Conservation (phyloP, 2,797 vertebrate species). For the Xyrichtys novacula region DNA sequence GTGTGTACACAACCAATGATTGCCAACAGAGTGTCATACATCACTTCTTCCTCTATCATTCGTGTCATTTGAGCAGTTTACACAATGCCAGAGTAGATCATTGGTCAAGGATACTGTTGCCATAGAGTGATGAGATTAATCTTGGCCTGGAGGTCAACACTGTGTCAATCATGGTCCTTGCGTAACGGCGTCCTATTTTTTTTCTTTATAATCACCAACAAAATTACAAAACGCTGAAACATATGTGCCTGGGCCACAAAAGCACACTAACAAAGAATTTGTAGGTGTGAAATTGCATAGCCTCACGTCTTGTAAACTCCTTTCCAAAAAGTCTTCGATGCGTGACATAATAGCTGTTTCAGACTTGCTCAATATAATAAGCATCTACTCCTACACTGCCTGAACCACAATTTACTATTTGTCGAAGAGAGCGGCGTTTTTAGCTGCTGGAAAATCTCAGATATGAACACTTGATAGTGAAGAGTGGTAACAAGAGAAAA, state of each 20-base stretch:
- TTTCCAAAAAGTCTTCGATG: conserved; percentile 18
- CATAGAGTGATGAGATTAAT: conserved; percentile 37
- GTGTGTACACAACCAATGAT: background rate
- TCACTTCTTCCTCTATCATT: conserved; percentile 18
- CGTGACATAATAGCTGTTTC: conserved; percentile 44
- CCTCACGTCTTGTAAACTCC: conserved; percentile 28
- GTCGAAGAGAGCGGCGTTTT: conserved; percentile 60
- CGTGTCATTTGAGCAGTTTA: conserved; percentile 31
- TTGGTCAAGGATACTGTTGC: conserved; percentile 46
- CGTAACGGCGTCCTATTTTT: too few species aligned
- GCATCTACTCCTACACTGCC: conserved; percentile 65
- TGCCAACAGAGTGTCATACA: conserved; percentile 21
- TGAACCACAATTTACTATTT: conserved; percentile 66
- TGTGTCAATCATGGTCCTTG: conserved; percentile 26
- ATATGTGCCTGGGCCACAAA: background rate
- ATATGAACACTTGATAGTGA: conserved; percentile 79
- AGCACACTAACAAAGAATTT: background rate
- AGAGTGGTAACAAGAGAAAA: conserved; percentile 72
- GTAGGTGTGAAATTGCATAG: background rate
- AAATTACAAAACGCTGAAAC: background rate
- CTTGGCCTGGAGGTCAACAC: conserved; percentile 24
- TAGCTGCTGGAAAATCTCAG: conserved; percentile 70
- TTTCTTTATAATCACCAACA: too few species aligned
- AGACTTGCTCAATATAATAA: conserved; percentile 48
- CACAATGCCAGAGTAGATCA: background rate